Base-by-base conservation (phyloP, 1,140 invertebrate species). In the Lepidotrigona ventralis region DNA sequence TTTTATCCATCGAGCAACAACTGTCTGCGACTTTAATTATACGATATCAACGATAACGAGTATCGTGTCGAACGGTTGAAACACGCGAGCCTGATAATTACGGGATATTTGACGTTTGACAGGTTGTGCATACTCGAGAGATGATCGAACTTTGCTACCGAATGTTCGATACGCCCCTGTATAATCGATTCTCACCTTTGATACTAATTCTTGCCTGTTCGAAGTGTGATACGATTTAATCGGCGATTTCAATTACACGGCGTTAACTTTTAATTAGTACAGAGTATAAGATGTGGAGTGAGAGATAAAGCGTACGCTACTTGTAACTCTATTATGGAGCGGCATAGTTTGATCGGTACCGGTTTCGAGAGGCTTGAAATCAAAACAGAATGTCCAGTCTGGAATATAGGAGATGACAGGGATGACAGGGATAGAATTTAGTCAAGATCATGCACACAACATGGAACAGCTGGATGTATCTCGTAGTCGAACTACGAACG, bases 41-140 rank as follows among this genome's bases (percentile, higher is more conserved):
- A 88, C 66, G 71, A 14, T 81, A 76, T 74, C 26, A 51, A 72
- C 17, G 70, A 53, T 60, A 85, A 80, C 63, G 56, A 85, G 51
- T 70, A 75, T 64, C 60, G 75, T 54, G 54, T 71, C 21, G 17
- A n/a, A 23, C 33, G 72, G 60, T 68, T 60, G 15, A 64, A 74
- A 83, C 66, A 66, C 29, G 46, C 46, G 56, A 79, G 53, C 21
- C 39, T 80, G 83, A 81, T 88, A 88, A 88, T 88, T 85, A 60
- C 5, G 33, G 56, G 75, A 21, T 85, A 72, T 54, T 53, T 23
- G 68, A 63, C 46, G 33, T 63, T 76, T 53, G 71, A 74, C 69
- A 51, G 33, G 56, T 29, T 60, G 15, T 77, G 33, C 74, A 82
- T 87, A 82, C 79, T 88, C 79, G 58, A 79, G 72, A 64, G 85